Base-by-base conservation (phyloP, 1,140 invertebrate genomes). In the Anastrepha ludens region DNA sequence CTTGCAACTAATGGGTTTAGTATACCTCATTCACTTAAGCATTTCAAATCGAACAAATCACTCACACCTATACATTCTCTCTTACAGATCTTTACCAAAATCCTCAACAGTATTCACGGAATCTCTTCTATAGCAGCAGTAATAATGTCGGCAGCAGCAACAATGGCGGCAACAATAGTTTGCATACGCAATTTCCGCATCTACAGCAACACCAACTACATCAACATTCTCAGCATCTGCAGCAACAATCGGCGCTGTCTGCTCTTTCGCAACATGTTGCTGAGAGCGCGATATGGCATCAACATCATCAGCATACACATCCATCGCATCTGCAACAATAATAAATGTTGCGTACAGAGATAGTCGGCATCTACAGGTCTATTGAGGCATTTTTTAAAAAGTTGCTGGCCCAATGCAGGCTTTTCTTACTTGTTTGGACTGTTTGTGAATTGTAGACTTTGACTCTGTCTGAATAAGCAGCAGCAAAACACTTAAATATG, bases 251-350 rank as follows among this genome's bases (percentile, higher is more conserved):
- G 29, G 85, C 85, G 20, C 7, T 86, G 6, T 62, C 85, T 9
- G 85, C 85, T 8, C 50, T 86, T 2, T 60, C 58, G 59, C 85
- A 86, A 60, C 85, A 86, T 86, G 85, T 86, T 86, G 85, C 59
- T 6, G 85, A 86, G 13, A 86, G 64, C n/a, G 60, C 86, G 29
- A 87, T 87, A 50, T 55, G 59, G 64, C 86, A 87, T 15, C 86
- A 87, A 29, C 86, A 87, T 50, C 86, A 65, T 13, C 64, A 65
- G 11, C 85, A 62, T 41, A 3, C 85, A 47, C 58, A 47, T 64
- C 15, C 58, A 64, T 29, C 50, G 50, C 81, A 85, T 85, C 29
- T 86, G 17, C 58, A 86, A 29, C 85, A 86, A 41, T 86, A 55
- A 62, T 44, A 85, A 85, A 85, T 58, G 44, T 60, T 85, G 81